A percentile compares a stretch with the other conserved stretches of the same genome.
Evolutionary conservation across 2,888 invertebrate species (phyloP).

Genomic region (Sceliomorpha sp.): DNA sequence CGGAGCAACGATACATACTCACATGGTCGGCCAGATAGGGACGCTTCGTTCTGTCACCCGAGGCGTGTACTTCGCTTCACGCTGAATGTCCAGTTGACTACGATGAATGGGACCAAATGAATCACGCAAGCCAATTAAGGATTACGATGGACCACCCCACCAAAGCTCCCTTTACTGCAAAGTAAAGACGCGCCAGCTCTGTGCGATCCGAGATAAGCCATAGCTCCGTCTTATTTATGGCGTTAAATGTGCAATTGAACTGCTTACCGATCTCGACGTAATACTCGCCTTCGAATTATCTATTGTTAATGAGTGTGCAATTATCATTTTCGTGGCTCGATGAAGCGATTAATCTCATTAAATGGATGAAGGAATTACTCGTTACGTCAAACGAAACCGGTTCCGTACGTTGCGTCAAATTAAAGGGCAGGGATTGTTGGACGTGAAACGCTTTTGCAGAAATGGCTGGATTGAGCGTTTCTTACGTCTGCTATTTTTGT

Average conservation of each 20-base stretch:
- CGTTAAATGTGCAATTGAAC: slow-evolving; percentile 19
- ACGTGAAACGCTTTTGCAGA: no score
- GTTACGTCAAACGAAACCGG: slow-evolving; percentile 28
- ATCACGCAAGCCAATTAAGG: slow-evolving; percentile 78
- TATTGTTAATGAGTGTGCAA: slow-evolving; percentile 41
- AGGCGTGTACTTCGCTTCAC: slow-evolving; percentile 64
- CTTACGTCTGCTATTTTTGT: no score
- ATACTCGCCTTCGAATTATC: slow-evolving; percentile 17
- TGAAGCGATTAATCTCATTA: slow-evolving; percentile 38
- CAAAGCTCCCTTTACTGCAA: slow-evolving; percentile 28
- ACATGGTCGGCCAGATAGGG: slow-evolving; percentile 63
- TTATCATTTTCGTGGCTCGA: slow-evolving; percentile 34
- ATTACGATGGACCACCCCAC: slow-evolving; percentile 64
- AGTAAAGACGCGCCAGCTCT: slow-evolving; percentile 37
- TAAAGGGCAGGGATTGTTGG: no score
- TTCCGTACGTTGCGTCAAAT: no score
- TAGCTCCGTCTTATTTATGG: slow-evolving; percentile 46
- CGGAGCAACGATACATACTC: slow-evolving; percentile 57
- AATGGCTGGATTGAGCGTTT: no score
- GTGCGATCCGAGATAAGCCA: slow-evolving; percentile 48
- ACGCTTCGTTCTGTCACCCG: slow-evolving; percentile 63
- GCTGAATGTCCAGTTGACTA: slow-evolving; percentile 66
- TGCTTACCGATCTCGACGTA: slow-evolving; percentile 25
- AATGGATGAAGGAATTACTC: slow-evolving; percentile 30
- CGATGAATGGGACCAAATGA: slow-evolving; percentile 76